phyloP scores from a whole-genome alignment of 2,888 invertebrate genomes.

The Sacculina carcini region DNA sequence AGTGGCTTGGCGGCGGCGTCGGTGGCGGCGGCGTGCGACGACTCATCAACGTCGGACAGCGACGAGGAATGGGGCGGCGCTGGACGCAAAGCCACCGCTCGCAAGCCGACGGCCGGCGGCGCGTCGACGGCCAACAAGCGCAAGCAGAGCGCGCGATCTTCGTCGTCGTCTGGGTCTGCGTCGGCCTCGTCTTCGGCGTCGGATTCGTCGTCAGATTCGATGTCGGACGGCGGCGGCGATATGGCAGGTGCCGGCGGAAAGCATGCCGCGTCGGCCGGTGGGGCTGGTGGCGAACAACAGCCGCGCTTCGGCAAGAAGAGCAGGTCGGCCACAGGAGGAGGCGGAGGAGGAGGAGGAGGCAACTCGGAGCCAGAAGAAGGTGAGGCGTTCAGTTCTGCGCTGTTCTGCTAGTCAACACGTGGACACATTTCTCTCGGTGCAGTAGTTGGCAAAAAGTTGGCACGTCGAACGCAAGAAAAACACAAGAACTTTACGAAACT shows the following conservation, averaged over 20 bases:
- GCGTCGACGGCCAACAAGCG: too few species aligned
- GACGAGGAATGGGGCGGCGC: slow-evolving; percentile 13
- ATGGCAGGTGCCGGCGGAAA: slow-evolving; percentile 6
- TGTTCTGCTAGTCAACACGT: neutral
- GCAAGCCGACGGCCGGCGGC: neutral
- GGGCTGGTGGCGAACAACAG: neutral
- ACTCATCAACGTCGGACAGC: slow-evolving; percentile 13
- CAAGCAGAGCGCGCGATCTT: too few species aligned
- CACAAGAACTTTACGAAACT: neutral
- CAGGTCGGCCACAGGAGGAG: neutral
- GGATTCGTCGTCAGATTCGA: neutral
- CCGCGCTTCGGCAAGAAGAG: neutral
- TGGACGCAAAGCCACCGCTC: slow-evolving; percentile 9
- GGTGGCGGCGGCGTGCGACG: slow-evolving; percentile 1
- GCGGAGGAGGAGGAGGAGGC: slow-evolving; percentile 1
- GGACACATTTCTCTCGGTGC: neutral
- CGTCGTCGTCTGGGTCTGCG: too few species aligned
- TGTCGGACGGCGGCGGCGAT: neutral
- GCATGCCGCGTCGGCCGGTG: slow-evolving; percentile 4
- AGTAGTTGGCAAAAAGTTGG: neutral
- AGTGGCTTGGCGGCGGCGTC: slow-evolving; percentile 6
- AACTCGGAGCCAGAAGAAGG: slow-evolving; percentile 13
- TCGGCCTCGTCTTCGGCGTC: neutral
- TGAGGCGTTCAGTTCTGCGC: neutral
- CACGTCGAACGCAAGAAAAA: too few species aligned